Base-by-base conservation (phyloP, 2,888 invertebrate species). In the Incurvaria masculella region DNA sequence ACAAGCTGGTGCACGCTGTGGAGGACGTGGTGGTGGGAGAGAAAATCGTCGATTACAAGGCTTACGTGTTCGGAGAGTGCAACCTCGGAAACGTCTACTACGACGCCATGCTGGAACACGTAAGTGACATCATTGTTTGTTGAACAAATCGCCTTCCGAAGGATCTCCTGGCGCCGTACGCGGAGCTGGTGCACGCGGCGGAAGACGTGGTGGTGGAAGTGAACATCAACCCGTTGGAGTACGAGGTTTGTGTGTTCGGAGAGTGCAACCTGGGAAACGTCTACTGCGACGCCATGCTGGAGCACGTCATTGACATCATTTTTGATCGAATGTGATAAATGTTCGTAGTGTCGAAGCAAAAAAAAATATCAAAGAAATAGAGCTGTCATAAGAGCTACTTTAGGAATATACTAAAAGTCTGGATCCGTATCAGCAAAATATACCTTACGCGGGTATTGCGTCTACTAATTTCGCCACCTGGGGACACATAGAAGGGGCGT, bases 191-290 rank as follows among this genome's bases (percentile, higher is more conserved):
- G 0, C 84, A 86, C 52, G 68, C 65, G 6, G 66, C 74, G 2
- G 85, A 84, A 17, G 71, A 73, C 11, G 64, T 69, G n/a, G 62
- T 75, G 0, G 59, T 91, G 2, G 91, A 89, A 0, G 57, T 59
- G 18, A 76, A 82, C 0, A 60, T 63, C 6, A 82, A 82, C 0
- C 64, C 73, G 0, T 64, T 91, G 44, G 62, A 72, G 2, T 80
- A 73, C 33, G 64, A 68, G 2, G 69, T 76, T 21, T 90, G 89
- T 53, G 69, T 82, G 8, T 67, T 59, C 1, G 69, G 68, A 0
- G 91, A 91, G 63, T 91, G 91, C 56, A 82, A 84, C 47, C 61
- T 91, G 43, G 91, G 89, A 14, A 83, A 88, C 60, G 68, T 88
- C 42, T 67, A 88, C 39, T 79, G 85, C 0, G 89, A 90, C 55